Base-by-base conservation (phyloP, 2,113 vertebrate genomes). In the Zosterops pallidus region DNA sequence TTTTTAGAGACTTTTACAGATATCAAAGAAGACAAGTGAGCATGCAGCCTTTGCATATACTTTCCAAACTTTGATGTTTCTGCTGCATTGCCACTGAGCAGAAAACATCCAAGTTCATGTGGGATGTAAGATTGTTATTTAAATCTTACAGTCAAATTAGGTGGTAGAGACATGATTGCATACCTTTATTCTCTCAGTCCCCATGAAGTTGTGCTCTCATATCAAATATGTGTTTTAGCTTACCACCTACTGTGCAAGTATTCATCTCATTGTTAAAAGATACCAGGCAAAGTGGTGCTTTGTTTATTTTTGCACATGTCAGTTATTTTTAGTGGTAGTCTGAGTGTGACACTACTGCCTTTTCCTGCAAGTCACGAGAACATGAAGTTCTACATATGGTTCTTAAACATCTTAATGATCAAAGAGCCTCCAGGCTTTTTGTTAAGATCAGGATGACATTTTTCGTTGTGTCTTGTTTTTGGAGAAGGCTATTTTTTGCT, bases 131-230 rank as follows among this genome's bases (percentile, higher is more conserved):
- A 70, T 88, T 94, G 60, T 86, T 92, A 90, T 86, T 90, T 89
- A 86, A 94, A 86, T 86, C 68, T 86, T 84, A 68, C 76, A 78
- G 79, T 93, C 72, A 92, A 96, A 93, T 89, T 89, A 95, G 93
- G 92, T 83, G 68, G 85, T 90, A 81, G 79, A 89, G 88, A 89
- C 85, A 78, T 31, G 83, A 89, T 71, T 93, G 68, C 16, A 24
- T 44, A 67, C 33, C 0, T 1, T 80, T 86, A 87, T 96, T 96
- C 90, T 88, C 88, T 96, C 86, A 86, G 85, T 83, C 75, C 47
- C 92, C 68, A 12, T 37, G 85, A 95, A 88, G 82, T 80, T 90
- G 93, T 74, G 67, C 86, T 96, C 79, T 95, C 82, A 63, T 95
- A 92, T 88, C 56, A 94, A 86, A 92, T 88, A 80, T 60, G 59